Evolutionary conservation across 2,113 vertebrate genomes (phyloP).

Genomic region (Hippocampus comes): DNA sequence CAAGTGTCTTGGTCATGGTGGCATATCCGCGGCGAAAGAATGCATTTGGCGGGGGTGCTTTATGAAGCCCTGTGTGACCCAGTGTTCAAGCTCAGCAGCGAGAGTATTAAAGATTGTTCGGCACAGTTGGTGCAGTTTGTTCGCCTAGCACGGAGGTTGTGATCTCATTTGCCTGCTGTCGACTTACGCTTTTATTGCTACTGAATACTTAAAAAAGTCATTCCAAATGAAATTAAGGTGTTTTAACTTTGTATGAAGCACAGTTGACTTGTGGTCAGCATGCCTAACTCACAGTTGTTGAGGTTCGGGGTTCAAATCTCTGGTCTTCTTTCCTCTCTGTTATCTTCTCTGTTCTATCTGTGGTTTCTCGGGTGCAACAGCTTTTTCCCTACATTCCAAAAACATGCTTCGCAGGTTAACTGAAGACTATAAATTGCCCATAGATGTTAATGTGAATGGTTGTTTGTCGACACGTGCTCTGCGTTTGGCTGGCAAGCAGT

Average conservation of each 20-base stretch:
- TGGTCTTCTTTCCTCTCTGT: neutral
- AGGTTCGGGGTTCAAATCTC: neutral
- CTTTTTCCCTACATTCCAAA: neutral
- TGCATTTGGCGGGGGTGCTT: conserved; percentile 62
- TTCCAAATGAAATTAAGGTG: neutral
- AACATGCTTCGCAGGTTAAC: neutral
- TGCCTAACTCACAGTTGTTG: neutral
- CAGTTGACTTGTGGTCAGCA: neutral
- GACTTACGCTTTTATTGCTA: conserved; percentile 4
- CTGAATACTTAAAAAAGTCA: neutral
- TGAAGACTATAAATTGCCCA: neutral
- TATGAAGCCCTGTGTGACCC: conserved; percentile 67
- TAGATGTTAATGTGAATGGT: neutral
- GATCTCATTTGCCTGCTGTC: conserved; percentile 27
- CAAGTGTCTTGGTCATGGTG: conserved; percentile 63
- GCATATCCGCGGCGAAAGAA: conserved; percentile 60
- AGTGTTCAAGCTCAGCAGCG: conserved; percentile 60
- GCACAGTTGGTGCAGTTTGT: conserved; percentile 49
- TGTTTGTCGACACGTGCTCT: too few species aligned
- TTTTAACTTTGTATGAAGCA: neutral
- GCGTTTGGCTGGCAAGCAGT: too few species aligned
- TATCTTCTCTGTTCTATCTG: neutral
- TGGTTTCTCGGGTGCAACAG: neutral
- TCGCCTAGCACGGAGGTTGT: conserved; percentile 56
- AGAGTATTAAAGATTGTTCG: conserved; percentile 52